Evolutionary conservation across 2,113 vertebrate species (phyloP).

Genomic region (Hippocampus comes): DNA sequence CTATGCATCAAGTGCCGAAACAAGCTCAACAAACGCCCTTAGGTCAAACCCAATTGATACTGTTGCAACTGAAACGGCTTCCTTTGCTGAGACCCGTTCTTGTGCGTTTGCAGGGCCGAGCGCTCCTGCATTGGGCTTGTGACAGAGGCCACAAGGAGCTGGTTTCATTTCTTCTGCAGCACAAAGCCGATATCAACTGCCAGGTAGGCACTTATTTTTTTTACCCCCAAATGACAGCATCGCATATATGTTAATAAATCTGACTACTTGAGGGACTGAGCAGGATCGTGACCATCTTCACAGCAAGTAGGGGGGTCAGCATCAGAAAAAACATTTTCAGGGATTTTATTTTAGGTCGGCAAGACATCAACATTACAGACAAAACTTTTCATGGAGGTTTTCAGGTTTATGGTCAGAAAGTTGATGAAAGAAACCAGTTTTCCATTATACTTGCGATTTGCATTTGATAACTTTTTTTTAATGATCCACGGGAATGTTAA

Average conservation of each 20-base stretch:
- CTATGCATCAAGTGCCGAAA: background rate
- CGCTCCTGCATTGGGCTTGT: conserved; percentile 92
- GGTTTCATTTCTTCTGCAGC: conserved; percentile 83
- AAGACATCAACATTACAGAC: background rate
- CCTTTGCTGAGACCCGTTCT: background rate
- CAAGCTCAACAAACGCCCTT: background rate
- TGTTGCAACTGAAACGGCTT: background rate
- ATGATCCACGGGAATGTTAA: background rate
- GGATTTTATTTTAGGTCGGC: background rate
- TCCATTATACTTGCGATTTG: background rate
- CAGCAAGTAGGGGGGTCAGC: background rate
- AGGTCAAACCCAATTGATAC: background rate
- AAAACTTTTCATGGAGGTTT: background rate
- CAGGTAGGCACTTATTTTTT: conserved; percentile 77
- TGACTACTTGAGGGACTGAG: background rate
- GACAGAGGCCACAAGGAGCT: conserved; percentile 95
- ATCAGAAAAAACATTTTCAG: background rate
- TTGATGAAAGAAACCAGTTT: background rate
- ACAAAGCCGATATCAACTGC: conserved; percentile 86
- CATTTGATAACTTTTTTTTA: background rate
- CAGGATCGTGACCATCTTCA: background rate
- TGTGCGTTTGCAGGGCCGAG: conserved; percentile 78
- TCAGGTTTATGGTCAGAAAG: background rate
- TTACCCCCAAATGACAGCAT: too few relatives aligned
- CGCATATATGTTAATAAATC: background rate